Conservation (phyloP, 2,888 invertebrate genomes). For the Ceriagrion tenellum region DNA sequence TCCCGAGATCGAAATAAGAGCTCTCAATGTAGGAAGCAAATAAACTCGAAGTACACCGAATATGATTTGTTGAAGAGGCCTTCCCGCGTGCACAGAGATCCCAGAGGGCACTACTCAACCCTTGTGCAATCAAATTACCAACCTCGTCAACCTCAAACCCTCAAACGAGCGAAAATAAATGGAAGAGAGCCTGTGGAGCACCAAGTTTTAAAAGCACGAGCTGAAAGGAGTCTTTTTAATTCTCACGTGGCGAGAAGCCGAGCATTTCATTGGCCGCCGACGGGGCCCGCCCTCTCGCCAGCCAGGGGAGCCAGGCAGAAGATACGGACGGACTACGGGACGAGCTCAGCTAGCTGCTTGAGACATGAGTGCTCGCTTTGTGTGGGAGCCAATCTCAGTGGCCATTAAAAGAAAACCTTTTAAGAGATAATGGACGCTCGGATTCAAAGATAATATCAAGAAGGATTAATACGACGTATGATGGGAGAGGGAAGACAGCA, state of each 20-base stretch:
- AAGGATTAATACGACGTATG: neutral
- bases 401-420: slow-evolving; percentile 31
- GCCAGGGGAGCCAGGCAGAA: neutral
- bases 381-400: neutral
- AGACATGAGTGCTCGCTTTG: slow-evolving; percentile 16
- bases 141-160: neutral
- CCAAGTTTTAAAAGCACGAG: neutral
- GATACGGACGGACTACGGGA: neutral
- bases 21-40: no score
- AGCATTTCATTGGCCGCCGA: neutral
- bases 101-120: neutral
- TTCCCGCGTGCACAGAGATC: neutral
- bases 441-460: neutral
- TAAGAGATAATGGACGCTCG: neutral
- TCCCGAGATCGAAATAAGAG: no score
- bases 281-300: no score
- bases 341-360: neutral
- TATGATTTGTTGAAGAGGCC: no score
- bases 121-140: neutral
- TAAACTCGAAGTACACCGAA: no score
- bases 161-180: neutral
- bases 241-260: neutral
- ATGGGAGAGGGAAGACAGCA: neutral
- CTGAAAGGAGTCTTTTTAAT: neutral
- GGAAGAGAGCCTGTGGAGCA: neutral